Percentiles rank a stretch among this genome's conserved stretches.
These are phyloP conservation scores for Pomacea maculata DNA, from an alignment of 1,140 invertebrate species.

Conservation along the genomic window DNA sequence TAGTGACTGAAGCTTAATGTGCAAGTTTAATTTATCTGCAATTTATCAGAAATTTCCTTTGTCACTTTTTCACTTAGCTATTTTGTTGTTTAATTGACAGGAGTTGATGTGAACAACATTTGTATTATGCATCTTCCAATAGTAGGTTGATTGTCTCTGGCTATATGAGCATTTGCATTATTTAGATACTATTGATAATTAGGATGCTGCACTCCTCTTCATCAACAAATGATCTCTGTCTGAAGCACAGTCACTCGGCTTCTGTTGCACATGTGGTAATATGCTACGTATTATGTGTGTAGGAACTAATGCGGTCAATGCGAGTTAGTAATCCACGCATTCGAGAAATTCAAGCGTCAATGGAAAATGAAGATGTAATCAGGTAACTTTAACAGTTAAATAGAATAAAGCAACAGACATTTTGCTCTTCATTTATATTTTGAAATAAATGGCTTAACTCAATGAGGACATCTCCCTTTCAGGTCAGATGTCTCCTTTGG, in stretches of 20 bases:
- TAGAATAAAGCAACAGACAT: not conserved
- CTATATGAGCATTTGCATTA: not conserved
- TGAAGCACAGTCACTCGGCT: no score
- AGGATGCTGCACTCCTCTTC: conserved; percentile 21
- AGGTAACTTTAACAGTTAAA: conserved; percentile 52
- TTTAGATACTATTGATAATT: not conserved
- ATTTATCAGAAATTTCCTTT: not conserved
- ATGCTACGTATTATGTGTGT: conserved; percentile 13
- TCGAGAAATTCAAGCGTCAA: conserved; percentile 80
- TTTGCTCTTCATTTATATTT: not conserved
- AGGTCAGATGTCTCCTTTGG: no score
- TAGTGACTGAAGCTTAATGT: conserved; percentile 53
- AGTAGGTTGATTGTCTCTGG: no score
- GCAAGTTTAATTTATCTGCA: no score
- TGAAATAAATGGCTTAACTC: no score
- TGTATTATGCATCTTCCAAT: no score
- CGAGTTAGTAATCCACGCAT: conserved; percentile 88
- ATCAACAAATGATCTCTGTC: no score
- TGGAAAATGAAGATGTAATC: conserved; percentile 92
- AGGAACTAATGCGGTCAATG: conserved; percentile 93
- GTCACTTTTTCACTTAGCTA: not conserved
- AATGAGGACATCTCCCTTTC: no score
- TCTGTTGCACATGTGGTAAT: no score
- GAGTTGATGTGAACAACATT: no score
- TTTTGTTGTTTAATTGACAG: not conserved